phyloP scores from a whole-genome alignment of 2,797 vertebrate species.

The Acomys russatus region DNA sequence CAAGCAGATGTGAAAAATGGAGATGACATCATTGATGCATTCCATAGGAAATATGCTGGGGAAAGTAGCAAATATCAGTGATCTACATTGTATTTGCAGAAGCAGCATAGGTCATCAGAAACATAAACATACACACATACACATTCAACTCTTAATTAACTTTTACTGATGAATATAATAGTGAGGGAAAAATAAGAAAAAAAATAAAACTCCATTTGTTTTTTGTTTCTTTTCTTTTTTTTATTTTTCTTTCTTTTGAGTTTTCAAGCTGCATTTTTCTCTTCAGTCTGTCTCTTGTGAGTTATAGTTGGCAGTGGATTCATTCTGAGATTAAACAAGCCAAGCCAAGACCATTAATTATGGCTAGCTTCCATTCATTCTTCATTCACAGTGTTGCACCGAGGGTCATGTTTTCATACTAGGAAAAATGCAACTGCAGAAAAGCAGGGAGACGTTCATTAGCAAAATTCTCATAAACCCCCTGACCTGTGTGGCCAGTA shows the following conservation, averaged over 20 bases:
- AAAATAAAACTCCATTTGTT: not conserved
- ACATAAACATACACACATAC: not conserved
- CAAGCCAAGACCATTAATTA: constrained; percentile 61
- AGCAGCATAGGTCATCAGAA: not conserved
- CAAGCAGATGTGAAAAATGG: not conserved
- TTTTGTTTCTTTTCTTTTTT: not conserved
- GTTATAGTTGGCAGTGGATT: constrained; percentile 32
- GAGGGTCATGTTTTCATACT: constrained; percentile 41
- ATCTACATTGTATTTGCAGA: not conserved
- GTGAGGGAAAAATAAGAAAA: not conserved
- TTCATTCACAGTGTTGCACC: constrained; percentile 10
- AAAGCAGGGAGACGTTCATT: constrained; percentile 37
- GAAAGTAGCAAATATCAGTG: constrained; percentile 14
- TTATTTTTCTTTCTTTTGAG: not conserved
- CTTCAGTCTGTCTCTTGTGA: constrained; percentile 1
- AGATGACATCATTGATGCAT: not conserved
- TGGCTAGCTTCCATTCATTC: constrained; percentile 26
- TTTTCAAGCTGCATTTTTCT: not conserved
- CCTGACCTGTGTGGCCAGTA: constrained; percentile 40
- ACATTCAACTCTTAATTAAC: not conserved
- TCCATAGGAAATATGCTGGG: not conserved
- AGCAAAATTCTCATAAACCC: constrained; percentile 35
- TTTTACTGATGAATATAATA: not conserved
- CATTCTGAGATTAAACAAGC: constrained; percentile 37
- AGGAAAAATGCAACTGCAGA: constrained; percentile 30